A percentile compares a stretch with the other conserved stretches of the same genome.
phyloP scores from a whole-genome alignment of 2,113 vertebrate species.

The Eubucco bourcierii region DNA sequence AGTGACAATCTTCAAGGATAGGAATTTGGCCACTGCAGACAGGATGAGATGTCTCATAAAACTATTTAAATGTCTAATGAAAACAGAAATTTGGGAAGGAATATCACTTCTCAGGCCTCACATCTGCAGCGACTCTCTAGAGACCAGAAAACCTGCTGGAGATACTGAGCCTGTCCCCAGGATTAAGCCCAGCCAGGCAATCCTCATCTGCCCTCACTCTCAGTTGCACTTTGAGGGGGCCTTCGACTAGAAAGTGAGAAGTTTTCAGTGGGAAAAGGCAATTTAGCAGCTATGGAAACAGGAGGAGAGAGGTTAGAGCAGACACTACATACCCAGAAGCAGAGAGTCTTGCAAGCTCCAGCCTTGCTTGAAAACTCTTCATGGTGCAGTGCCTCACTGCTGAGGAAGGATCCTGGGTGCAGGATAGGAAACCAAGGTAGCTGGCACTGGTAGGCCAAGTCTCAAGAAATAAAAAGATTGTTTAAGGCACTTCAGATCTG shows the following conservation, averaged over 20 bases:
- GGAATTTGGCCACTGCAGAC: not conserved
- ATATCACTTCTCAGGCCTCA: not conserved
- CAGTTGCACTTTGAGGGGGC: not conserved
- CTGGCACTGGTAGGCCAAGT: not conserved
- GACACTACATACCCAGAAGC: slow-evolving; percentile 40
- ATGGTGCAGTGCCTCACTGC: not conserved
- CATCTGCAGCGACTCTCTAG: not conserved
- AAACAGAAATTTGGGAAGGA: not conserved
- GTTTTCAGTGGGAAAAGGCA: not conserved
- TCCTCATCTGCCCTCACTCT: not conserved
- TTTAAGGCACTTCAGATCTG: not conserved
- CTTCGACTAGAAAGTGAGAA: not conserved
- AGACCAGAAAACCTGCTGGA: not conserved
- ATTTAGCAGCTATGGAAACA: not conserved
- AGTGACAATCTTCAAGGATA: not conserved
- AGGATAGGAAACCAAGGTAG: not conserved
- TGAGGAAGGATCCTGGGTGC: not conserved
- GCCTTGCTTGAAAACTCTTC: not conserved
- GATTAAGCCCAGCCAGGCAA: not conserved
- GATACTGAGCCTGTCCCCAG: not conserved
- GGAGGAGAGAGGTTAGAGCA: not conserved
- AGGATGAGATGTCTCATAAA: not conserved
- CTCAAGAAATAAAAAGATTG: not conserved
- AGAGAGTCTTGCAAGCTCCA: not conserved
- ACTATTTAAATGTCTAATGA: slow-evolving; percentile 19